Evolutionary conservation across 2,888 invertebrate species (phyloP).

Genomic region (Ormyrus thymus): DNA sequence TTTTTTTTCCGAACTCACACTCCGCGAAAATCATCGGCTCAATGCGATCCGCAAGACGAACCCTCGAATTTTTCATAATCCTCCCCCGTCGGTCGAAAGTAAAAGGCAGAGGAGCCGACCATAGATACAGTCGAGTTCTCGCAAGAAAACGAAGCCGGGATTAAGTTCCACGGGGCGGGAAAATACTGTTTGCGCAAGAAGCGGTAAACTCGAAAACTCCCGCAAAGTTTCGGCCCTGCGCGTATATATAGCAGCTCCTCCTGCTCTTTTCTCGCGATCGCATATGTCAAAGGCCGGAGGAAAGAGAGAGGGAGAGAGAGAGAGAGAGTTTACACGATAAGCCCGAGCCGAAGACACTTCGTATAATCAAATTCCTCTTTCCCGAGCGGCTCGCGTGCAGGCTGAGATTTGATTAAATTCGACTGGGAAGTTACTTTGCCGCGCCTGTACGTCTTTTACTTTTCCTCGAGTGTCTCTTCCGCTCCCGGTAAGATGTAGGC

Average conservation of each 20-base stretch:
- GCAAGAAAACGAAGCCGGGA: conserved; percentile 34
- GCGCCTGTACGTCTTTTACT: background rate
- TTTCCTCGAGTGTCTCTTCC: conserved; percentile 10
- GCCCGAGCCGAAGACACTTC: conserved; percentile 41
- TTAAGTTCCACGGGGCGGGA: conserved; percentile 55
- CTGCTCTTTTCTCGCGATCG: conserved; percentile 16
- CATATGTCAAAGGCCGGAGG: conserved; percentile 44
- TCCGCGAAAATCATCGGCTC: no score
- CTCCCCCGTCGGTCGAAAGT: background rate
- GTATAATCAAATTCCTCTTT: conserved; percentile 50
- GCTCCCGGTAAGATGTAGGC: no score
- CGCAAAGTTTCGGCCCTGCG: conserved; percentile 61
- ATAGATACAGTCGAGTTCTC: conserved; percentile 1
- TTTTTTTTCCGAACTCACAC: background rate
- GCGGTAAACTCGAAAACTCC: conserved; percentile 65
- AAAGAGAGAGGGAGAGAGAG: no score
- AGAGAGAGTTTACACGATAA: conserved; percentile 20
- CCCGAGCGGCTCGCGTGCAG: background rate
- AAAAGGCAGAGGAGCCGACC: conserved; percentile 15
- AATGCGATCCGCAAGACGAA: background rate
- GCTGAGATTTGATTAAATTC: conserved; percentile 51
- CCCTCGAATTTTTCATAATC: background rate
- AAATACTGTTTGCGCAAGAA: conserved; percentile 69
- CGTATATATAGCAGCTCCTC: background rate
- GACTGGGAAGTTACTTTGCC: conserved; percentile 27